Base-by-base conservation (phyloP, 1,140 invertebrate genomes). In the Ooceraea biroi region DNA sequence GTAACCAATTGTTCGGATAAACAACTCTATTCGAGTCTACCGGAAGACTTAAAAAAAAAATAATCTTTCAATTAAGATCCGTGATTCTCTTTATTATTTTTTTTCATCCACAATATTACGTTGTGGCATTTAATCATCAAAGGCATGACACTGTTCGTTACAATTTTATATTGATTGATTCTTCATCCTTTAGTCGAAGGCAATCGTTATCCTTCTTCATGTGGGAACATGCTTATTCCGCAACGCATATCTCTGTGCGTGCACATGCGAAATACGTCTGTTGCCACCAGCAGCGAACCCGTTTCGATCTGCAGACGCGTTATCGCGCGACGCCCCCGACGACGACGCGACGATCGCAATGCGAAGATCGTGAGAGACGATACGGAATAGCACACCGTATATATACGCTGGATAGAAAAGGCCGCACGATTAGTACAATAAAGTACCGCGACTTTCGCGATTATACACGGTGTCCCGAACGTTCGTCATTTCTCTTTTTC, bases 381-480 rank as follows among this genome's bases (percentile, higher is more conserved):
- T n/a, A 61, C 44, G 55, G 55, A 46, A 65, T 52, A 14, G 3
- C 55, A 76, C 52, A 73, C 41, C 12, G 25, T 76, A 87, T 82
- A 85, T 85, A 61, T 30, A 44, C 4, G 7, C 3, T 11, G 14
- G 60, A 11, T 60, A 41, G 48, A 46, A 88, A 72, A 78, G 73
- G 5, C 41, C 58, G 25, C n/a, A 19, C 52, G 36, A 68, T 61
- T 83, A 66, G 76, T 82, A 72, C n/a, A n/a, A n/a, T n/a, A n/a
- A n/a, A 36, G 83, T 77, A 3, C 52, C 52, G 46, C 41, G 12
- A 57, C 52, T 85, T n/a, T 27, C 7, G 57, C n/a, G 44, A 61
- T 82, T 74, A 82, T 74, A 82, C 19, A 52, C 41, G 78, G 55
- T 74, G 55, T 82, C 17, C 19, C 8, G 19, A 74, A 82, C 55